Evolutionary conservation across 2,797 vertebrate genomes (phyloP).

Genomic region (Onychomys arenicola): DNA sequence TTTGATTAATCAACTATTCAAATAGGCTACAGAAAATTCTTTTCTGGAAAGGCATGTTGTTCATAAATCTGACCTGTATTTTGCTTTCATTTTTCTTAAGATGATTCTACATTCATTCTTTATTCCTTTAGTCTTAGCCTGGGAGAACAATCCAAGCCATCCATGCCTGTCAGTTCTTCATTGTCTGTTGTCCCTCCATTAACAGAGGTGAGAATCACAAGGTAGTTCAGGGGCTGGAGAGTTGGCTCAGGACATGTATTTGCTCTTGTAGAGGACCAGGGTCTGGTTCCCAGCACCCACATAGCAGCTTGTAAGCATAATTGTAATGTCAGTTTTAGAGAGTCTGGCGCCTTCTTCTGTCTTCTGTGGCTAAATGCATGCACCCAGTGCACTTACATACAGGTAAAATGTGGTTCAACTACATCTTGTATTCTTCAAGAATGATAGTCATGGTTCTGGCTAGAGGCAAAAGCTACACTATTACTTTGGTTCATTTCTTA

Average conservation of each 20-base stretch:
- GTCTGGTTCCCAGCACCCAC: no score
- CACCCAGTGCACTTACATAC: not conserved
- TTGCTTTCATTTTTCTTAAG: not conserved
- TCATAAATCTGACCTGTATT: not conserved
- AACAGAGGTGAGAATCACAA: not conserved
- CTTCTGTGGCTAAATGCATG: not conserved
- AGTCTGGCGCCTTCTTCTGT: not conserved
- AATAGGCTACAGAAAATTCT: not conserved
- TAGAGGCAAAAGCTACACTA: not conserved
- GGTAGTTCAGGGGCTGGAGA: not conserved
- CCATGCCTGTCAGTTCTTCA: no score
- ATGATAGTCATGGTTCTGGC: not conserved
- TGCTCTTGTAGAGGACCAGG: no score
- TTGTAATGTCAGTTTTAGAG: not conserved
- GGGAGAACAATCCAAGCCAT: not conserved
- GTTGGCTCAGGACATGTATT: not conserved
- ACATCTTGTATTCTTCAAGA: not conserved
- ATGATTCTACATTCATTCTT: not conserved
- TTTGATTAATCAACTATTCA: not conserved
- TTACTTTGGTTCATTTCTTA: not conserved
- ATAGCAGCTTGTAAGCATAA: not conserved
- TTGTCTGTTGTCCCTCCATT: not conserved
- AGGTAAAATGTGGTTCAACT: not conserved
- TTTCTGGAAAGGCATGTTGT: not conserved
- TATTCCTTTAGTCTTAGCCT: not conserved